Evolutionary conservation across 2,797 vertebrate species (phyloP).

Genomic region (Mus minutoides): DNA sequence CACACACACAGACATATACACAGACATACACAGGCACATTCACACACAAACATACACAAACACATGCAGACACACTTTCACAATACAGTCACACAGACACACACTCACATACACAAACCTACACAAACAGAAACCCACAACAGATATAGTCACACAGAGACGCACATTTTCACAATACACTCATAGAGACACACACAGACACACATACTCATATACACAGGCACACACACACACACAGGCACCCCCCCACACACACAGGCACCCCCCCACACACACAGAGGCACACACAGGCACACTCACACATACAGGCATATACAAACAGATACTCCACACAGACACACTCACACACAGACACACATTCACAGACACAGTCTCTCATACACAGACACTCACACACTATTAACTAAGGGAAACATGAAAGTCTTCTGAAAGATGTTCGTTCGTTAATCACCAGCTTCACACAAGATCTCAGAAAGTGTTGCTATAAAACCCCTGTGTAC

Average conservation of each 20-base stretch:
- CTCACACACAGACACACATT: too few species aligned
- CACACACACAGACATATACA: not conserved
- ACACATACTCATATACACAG: not conserved
- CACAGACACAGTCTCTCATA: too few species aligned
- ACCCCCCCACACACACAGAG: not conserved
- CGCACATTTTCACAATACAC: too few species aligned
- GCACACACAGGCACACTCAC: not conserved
- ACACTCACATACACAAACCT: not conserved
- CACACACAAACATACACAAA: not conserved
- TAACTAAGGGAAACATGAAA: slow-evolving; percentile 9
- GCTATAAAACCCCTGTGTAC: not conserved
- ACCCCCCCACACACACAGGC: not conserved
- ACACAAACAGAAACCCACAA: too few species aligned
- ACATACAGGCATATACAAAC: too few species aligned
- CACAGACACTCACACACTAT: not conserved
- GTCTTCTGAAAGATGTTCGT: not conserved
- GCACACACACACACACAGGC: not conserved
- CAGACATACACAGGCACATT: not conserved
- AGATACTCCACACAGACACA: too few species aligned
- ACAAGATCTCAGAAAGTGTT: not conserved
- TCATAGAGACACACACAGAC: not conserved
- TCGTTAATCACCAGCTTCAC: not conserved
- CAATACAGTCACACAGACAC: not conserved
- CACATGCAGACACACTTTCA: not conserved
- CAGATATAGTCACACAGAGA: not conserved